Conservation (phyloP, 30 jellyfish, hydroid and myxozoan species). For the Aurelia sp. region DNA sequence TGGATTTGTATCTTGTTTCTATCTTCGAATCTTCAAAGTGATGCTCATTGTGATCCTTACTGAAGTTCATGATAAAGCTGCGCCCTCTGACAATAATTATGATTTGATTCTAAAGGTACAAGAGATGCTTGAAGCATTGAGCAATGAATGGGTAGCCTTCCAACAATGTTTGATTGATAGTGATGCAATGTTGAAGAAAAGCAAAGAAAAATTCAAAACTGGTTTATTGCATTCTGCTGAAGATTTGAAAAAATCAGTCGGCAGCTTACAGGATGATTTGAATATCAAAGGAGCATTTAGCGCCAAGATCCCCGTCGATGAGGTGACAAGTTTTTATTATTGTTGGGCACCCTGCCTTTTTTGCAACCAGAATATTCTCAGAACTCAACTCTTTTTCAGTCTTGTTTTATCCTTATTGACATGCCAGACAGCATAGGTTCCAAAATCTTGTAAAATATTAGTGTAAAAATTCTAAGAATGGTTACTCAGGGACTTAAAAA, state of each 20-base stretch:
- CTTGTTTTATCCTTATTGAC: no score
- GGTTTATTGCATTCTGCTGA: constrained; percentile 87
- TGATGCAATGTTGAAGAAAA: constrained; percentile 87
- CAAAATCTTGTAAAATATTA: no score
- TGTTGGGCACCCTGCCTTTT: no score
- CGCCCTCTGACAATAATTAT: not conserved
- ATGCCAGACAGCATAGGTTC: no score
- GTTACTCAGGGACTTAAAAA: no score
- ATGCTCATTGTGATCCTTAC: no score
- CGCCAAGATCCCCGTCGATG: constrained; percentile 78
- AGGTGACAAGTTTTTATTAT: constrained; percentile 12
- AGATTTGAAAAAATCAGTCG: constrained; percentile 88
- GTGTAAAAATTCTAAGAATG: no score
- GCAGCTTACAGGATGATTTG: constrained; percentile 80
- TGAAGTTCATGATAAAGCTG: not conserved
- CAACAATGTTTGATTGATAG: constrained; percentile 94
- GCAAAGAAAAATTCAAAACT: constrained; percentile 90
- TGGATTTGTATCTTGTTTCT: no score
- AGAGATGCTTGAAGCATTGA: constrained; percentile 86
- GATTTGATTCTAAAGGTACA: constrained; percentile 64
- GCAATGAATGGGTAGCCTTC: constrained; percentile 91
- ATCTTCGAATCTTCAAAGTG: not conserved
- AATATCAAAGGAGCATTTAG: constrained; percentile 82
- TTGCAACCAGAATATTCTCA: no score
- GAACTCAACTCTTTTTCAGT: no score